A percentile compares a stretch with the other conserved stretches of the same genome.
phyloP scores from a whole-genome alignment of 2,797 vertebrate genomes.

The Thaleichthys pacificus region DNA sequence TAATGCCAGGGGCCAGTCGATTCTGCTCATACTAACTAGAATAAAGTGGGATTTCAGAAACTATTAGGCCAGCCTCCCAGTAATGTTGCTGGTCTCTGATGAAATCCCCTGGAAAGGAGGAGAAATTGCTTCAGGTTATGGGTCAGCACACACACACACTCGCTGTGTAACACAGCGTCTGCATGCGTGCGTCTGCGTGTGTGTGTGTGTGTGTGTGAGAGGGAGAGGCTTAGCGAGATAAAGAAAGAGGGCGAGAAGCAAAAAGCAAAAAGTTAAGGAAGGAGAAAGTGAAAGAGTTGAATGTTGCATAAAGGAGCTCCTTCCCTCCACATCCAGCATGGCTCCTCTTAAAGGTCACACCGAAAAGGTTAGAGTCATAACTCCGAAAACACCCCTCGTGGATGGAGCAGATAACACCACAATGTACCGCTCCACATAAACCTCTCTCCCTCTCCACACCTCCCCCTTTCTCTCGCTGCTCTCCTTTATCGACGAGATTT shows the following conservation, averaged over 20 bases:
- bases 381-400: conserved; percentile 56
- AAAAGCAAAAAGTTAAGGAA: conserved; percentile 43
- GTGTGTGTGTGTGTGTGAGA: conserved; percentile 24
- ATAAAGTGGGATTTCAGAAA: conserved; percentile 78
- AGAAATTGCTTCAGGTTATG: conserved; percentile 79
- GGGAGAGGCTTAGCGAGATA: conserved; percentile 23
- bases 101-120: conserved; percentile 78
- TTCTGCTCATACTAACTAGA: conserved; percentile 75
- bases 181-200: conserved; percentile 5
- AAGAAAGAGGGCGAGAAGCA: conserved; percentile 13
- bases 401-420: conserved; percentile 56
- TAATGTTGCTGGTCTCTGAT: conserved; percentile 79
- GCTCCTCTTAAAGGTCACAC: conserved; percentile 67
- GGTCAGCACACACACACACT: conserved; percentile 65
- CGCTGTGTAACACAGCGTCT: neutral
- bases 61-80: conserved; percentile 76
- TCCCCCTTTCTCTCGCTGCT: conserved; percentile 22
- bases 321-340: conserved; percentile 47
- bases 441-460: neutral
- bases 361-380: conserved; percentile 71
- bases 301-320: conserved; percentile 37
- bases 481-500: no score
- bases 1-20: conserved; percentile 71
- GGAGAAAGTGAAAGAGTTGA: neutral
- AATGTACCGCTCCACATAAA: conserved; percentile 31